Percentiles rank a stretch among this genome's conserved stretches.
Evolutionary conservation across 2,797 vertebrate genomes (phyloP).

Genomic region (Melanotaenia nigrans): DNA sequence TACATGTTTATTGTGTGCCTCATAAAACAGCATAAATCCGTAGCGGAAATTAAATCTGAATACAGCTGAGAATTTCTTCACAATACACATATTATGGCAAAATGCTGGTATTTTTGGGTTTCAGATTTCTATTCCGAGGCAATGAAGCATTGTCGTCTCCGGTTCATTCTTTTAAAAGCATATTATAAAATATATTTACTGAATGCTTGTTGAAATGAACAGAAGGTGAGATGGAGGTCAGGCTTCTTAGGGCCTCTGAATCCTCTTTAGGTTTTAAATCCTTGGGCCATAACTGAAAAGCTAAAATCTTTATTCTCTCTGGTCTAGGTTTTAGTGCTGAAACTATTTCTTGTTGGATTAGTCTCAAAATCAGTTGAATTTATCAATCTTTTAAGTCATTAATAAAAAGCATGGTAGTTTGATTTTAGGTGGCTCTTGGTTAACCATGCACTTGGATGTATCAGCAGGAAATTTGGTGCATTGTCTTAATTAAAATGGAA

Average conservation of each 20-base stretch:
- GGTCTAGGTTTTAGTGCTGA: neutral
- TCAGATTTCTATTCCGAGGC: neutral
- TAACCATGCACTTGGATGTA: neutral
- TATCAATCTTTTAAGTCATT: neutral
- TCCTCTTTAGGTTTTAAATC: neutral
- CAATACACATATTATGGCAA: neutral
- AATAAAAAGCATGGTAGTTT: neutral
- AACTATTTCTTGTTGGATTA: neutral
- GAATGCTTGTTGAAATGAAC: neutral
- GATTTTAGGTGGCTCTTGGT: neutral
- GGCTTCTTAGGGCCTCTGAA: neutral
- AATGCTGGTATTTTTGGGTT: neutral
- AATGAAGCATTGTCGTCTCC: neutral
- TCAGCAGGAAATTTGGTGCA: too few species aligned
- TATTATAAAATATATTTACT: too few species aligned
- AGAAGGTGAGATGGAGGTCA: neutral
- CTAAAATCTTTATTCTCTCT: neutral
- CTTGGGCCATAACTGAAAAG: neutral
- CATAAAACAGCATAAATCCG: neutral
- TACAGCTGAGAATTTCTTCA: neutral
- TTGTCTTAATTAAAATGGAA: neutral
- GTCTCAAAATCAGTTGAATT: neutral
- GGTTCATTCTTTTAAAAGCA: neutral
- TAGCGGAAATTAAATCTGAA: neutral
- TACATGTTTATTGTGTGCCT: neutral